Conservation (phyloP, 2,113 vertebrate genomes). For the Oreochromis aureus region DNA sequence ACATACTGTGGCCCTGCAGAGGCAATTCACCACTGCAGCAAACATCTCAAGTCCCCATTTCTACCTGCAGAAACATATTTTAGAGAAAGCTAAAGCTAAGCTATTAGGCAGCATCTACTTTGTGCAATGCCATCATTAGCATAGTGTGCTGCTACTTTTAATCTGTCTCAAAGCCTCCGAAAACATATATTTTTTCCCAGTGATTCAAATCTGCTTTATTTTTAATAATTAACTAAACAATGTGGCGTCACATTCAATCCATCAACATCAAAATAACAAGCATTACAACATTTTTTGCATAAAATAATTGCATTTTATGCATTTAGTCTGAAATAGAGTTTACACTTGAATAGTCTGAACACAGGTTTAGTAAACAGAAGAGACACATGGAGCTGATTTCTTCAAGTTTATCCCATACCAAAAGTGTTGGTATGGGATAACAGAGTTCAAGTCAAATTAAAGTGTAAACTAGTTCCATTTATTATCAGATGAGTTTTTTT, state of each 20-base stretch:
- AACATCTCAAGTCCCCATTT: background rate
- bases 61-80: background rate
- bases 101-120: background rate
- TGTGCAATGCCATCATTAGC: background rate
- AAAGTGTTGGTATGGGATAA: background rate
- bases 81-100: background rate
- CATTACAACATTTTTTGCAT: background rate
- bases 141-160: background rate
- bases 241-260: background rate
- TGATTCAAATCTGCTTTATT: background rate
- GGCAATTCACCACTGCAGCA: background rate
- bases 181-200: background rate
- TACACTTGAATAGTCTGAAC: background rate
- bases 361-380: background rate
- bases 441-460: background rate
- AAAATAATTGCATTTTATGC: background rate
- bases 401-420: background rate
- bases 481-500: background rate
- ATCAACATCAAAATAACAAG: background rate
- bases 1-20: background rate
- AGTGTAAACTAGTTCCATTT: background rate
- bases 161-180: background rate
- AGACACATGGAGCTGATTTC: background rate
- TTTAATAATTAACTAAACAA: background rate
- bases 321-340: background rate